These are phyloP conservation scores for Cetonia aurata DNA, from an alignment of 2,888 invertebrate genomes.

Conservation along the genomic window DNA sequence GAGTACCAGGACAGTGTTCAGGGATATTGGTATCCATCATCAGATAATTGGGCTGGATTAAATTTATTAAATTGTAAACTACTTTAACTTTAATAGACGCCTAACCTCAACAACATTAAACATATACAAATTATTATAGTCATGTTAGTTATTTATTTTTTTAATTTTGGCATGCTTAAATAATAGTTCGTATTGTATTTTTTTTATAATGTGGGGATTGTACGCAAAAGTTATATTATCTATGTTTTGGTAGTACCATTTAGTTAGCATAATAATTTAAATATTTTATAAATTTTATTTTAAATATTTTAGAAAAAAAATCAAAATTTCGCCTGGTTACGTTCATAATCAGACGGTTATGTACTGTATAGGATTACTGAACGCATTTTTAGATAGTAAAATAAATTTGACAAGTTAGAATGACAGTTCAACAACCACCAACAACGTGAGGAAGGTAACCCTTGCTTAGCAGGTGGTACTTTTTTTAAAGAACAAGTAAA, in stretches of 20 bases:
- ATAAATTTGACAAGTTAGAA: conserved; percentile 32
- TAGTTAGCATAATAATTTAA: no score
- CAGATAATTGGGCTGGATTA: not conserved
- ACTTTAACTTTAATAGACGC: no score
- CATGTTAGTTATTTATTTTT: no score
- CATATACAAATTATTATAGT: no score
- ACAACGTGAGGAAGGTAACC: conserved; percentile 47
- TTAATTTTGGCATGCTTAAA: no score
- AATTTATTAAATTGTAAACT: no score
- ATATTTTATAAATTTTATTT: not conserved
- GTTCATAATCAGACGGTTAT: not conserved
- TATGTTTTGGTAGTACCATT: no score
- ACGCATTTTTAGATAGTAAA: not conserved
- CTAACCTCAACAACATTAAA: no score
- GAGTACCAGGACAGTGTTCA: conserved; percentile 91
- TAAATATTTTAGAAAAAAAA: not conserved
- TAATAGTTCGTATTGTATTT: no score
- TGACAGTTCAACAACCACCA: conserved; percentile 28
- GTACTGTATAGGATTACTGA: not conserved
- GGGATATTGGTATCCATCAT: conserved; percentile 27
- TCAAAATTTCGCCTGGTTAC: no score
- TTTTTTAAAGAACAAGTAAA: conserved; percentile 24
- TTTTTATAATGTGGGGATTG: no score
- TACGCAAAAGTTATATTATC: no score
- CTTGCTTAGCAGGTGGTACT: conserved; percentile 45